A percentile compares a stretch with the other conserved stretches of the same genome.
Evolutionary conservation across 2,797 vertebrate genomes (phyloP).

Genomic region (Cynodonichthys magdalenae): DNA sequence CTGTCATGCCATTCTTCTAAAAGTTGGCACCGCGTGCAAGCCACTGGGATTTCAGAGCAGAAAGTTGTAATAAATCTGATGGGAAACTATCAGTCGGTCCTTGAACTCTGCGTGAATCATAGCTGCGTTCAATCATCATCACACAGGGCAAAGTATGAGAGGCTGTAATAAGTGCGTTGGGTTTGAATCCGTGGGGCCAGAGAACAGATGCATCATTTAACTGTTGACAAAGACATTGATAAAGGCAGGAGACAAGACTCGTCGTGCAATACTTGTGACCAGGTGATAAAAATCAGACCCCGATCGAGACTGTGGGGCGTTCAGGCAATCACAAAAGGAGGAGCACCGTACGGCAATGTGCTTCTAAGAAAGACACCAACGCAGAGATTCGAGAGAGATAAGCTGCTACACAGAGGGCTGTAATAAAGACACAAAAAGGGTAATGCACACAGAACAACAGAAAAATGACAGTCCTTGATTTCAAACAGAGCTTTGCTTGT

Average conservation of each 20-base stretch:
- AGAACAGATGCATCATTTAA: conserved; percentile 27
- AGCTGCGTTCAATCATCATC: conserved; percentile 12
- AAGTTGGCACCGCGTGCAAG: conserved; percentile 2
- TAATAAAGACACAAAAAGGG: conserved; percentile 36
- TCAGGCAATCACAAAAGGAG: conserved; percentile 59
- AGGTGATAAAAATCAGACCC: conserved; percentile 26
- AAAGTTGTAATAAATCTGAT: conserved; percentile 1
- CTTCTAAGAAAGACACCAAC: conserved; percentile 68
- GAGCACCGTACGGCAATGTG: conserved; percentile 74
- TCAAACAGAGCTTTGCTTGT: conserved; percentile 36
- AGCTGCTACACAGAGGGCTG: conserved; percentile 49
- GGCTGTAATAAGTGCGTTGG: conserved; percentile 13
- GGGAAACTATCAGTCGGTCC: conserved; percentile 5
- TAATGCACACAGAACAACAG: conserved; percentile 35
- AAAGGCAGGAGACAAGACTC: conserved; percentile 18
- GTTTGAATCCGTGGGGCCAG: conserved; percentile 24
- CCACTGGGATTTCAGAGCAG: conserved; percentile 9
- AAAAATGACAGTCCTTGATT: conserved; percentile 51
- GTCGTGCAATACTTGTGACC: conserved; percentile 31
- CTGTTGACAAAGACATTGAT: conserved; percentile 18
- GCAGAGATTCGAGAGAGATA: conserved; percentile 39
- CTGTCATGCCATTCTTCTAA: conserved; percentile 6
- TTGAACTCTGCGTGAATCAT: conserved; percentile 14
- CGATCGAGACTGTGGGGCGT: conserved; percentile 42
- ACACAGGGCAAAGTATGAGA: background rate